Evolutionary conservation across 2,797 vertebrate species (phyloP), one percentile per base, ranked within the genome.

Genomic region (Carcharodon carcharias): DNA sequence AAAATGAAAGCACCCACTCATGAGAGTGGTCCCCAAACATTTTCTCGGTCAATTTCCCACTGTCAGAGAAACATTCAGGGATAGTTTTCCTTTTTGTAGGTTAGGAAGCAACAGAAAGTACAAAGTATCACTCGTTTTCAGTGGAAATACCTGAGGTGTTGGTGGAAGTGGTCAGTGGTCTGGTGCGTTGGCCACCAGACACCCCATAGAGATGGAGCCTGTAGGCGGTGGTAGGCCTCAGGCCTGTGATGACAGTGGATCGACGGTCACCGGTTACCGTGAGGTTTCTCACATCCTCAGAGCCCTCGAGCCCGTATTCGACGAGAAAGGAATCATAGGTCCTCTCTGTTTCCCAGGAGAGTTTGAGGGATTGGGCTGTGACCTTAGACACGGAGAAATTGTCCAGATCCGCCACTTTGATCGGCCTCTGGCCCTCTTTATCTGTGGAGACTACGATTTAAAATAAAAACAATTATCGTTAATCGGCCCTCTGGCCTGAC

Each of bases 291-390:
- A 93, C 89, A 63, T 96, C 96, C 0, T 96, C 94, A 0, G 65
- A 12, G 0, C 89, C 89, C 61, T 63, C 35, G 14, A 96, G 97
- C 96, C 96, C 85, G 5, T 97, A 97, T 96, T 97, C 97, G 40
- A 97, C 50, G 96, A 97, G 97, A 11, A 97, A 97, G 91, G 97
- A 97, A 80, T 97, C 97, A 35, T 97, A 97, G 58, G 96, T 69
- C n/a, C 97, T 97, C 56, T 35, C 96, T 35, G 40, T 97, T 0
- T 12, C 96, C 97, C 97, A 97, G 0, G 96, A 97, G 45, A 97
- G 97, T 40, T 1, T 89, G 71, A 97, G 71, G 14, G 97, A 96
- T 16, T 97, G 96, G 0, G 96, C 96, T 7, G 96, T 96, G 23
- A 96, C 67, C 7, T 97, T 82, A 0, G 96, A 97, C 96, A 97